phyloP scores from a whole-genome alignment of 1,140 invertebrate species.

The Drosophila sturtevanti region DNA sequence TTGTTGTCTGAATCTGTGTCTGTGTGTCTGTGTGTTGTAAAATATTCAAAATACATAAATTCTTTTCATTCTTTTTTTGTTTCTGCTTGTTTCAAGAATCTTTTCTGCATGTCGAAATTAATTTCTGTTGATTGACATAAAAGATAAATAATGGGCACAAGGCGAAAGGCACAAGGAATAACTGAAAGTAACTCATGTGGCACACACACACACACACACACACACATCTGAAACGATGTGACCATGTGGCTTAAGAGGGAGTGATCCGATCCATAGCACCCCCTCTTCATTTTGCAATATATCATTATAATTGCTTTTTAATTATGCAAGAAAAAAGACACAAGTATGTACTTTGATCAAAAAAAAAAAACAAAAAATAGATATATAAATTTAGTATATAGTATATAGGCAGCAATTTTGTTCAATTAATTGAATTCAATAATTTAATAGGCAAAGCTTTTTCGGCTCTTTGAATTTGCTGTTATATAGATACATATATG shows the following conservation, averaged over 20 bases:
- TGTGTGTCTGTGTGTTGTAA: background rate
- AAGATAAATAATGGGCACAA: constrained; percentile 31
- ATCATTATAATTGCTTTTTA: constrained; percentile 67
- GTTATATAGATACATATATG: no score
- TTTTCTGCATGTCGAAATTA: constrained; percentile 32
- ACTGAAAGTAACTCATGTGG: constrained; percentile 7
- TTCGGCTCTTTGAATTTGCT: constrained; percentile 16
- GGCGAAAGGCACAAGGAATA: background rate
- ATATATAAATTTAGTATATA: constrained; percentile 32
- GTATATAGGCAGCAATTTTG: constrained; percentile 28
- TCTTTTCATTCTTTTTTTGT: background rate
- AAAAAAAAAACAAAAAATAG: constrained; percentile 4
- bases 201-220: constrained; percentile 20
- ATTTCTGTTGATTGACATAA: constrained; percentile 57
- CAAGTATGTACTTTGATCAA: constrained; percentile 17
- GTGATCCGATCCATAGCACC: background rate
- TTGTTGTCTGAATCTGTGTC: no score
- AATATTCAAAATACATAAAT: background rate
- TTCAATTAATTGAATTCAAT: constrained; percentile 61
- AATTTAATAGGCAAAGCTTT: constrained; percentile 57
- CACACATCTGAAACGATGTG: background rate
- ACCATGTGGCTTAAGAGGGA: constrained; percentile 2
- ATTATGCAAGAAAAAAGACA: constrained; percentile 54
- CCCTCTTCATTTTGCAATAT: constrained; percentile 37
- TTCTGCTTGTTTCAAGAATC: background rate